Percentiles rank a stretch among this genome's conserved stretches.
Conservation (phyloP, 2,797 vertebrate genomes). For the Xiphophorus birchmanni region DNA sequence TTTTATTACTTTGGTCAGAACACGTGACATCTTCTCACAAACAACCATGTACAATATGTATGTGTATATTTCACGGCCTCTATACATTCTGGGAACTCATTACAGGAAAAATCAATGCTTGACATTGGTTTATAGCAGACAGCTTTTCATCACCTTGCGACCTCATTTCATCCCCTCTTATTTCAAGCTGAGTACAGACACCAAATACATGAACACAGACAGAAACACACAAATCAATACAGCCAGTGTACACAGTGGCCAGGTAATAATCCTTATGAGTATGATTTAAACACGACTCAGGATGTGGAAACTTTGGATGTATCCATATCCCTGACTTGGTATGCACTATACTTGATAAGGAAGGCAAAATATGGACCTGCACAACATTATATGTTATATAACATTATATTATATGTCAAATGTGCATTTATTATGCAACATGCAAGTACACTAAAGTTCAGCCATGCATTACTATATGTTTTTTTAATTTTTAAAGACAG, state of each 20-base stretch:
- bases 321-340: slow-evolving; percentile 20
- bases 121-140: slow-evolving; percentile 67
- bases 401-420: not conserved
- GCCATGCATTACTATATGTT: not conserved
- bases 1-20: slow-evolving; percentile 6
- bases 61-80: slow-evolving; percentile 30
- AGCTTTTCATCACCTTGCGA: slow-evolving; percentile 69
- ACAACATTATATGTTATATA: slow-evolving; percentile 11
- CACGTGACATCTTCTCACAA: slow-evolving; percentile 10
- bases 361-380: slow-evolving; percentile 14
- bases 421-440: slow-evolving; percentile 24
- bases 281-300: slow-evolving; percentile 37
- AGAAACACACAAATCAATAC: slow-evolving; percentile 59
- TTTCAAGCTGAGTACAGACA: slow-evolving; percentile 51
- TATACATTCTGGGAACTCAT: slow-evolving; percentile 66
- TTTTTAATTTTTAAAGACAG: slow-evolving; percentile 43
- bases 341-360: slow-evolving; percentile 1
- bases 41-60: not conserved
- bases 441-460: slow-evolving; percentile 19
- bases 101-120: slow-evolving; percentile 71
- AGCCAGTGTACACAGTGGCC: slow-evolving; percentile 36
- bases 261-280: slow-evolving; percentile 44
- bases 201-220: slow-evolving; percentile 37
- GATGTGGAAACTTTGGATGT: slow-evolving; percentile 34
- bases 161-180: slow-evolving; percentile 62